Evolutionary conservation across 53 echinoderm and acorn worm species (phyloP), one percentile per base, ranked within the genome.

Genomic region (Zoroaster sp.): DNA sequence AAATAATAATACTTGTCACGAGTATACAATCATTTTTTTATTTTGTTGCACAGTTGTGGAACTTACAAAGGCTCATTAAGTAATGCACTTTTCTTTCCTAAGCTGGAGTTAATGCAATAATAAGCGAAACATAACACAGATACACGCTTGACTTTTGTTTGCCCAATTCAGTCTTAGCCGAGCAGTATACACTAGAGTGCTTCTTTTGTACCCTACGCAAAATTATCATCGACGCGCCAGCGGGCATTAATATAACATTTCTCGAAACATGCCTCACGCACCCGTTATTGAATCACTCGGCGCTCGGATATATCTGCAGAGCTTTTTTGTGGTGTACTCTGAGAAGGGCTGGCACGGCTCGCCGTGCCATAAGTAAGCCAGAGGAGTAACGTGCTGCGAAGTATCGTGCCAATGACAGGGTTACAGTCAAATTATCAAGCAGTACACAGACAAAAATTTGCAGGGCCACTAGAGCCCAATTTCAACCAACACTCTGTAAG

Each of bases 181-280:
- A 10, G n/a, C 63, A 21, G 59, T n/a, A n/a, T n/a, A 70, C 34
- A 71, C 47, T 43, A 44, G 71, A 85, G 70, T 53, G 70, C 0
- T 13, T 49, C 85, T 85, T 69, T 85, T 85, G 85, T 85, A 71
- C 34, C 85, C 4, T 70, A 46, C 47, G n/a, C 46, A 85, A 85
- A n/a, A 85, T 85, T 85, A 71, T 85, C 71, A 17, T 47, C 69
- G 51, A 36, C 49, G 18, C 51, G 72, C 85, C 85, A 49, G 32
- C 23, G 71, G 85, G 46, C 85, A 85, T 52, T 70, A 83, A 83
- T 83, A 69, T 69, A 85, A 85, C 71, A 85, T 83, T 83, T 83
- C 83, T 83, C 69, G 69, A 85, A 59, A 85, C 85, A 85, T 85
- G 85, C 85, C 85, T 70, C 85, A 37, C 70, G 85, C 85, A 35